phyloP scores from a whole-genome alignment of 2,797 vertebrate genomes.

The Eurystomus glaucurus region DNA sequence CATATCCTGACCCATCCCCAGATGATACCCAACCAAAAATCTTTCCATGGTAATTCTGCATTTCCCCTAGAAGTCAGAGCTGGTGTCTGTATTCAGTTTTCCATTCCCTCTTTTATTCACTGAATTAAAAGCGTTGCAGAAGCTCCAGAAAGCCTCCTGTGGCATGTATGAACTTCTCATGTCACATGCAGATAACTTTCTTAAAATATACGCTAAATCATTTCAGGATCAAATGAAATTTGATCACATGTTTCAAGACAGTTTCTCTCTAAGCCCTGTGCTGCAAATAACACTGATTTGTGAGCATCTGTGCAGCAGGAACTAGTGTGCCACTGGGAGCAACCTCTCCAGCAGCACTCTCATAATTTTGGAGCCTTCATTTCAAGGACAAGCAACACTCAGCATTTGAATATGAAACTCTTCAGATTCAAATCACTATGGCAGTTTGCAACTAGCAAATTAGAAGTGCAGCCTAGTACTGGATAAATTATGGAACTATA shows the following conservation, averaged over 20 bases:
- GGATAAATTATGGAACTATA: background rate
- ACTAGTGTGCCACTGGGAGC: background rate
- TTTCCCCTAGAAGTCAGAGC: background rate
- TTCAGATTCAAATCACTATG: background rate
- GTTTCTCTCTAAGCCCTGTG: background rate
- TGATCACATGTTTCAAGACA: background rate
- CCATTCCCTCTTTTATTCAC: background rate
- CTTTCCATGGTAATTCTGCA: background rate
- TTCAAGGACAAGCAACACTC: background rate
- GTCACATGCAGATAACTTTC: background rate
- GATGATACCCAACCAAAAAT: background rate
- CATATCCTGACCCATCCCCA: background rate
- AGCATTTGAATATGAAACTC: background rate
- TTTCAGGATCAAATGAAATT: background rate
- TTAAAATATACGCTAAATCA: background rate
- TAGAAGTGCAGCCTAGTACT: background rate
- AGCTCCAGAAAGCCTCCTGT: background rate
- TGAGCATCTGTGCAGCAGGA: background rate
- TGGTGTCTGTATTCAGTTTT: background rate
- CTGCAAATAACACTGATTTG: background rate
- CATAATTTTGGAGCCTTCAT: background rate
- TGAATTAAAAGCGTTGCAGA: background rate
- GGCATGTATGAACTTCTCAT: background rate
- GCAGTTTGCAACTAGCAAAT: background rate
- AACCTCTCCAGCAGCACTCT: rapidly evolving